Evolutionary conservation across 2,797 vertebrate genomes (phyloP).

Genomic region (Pangasius mekongensis): DNA sequence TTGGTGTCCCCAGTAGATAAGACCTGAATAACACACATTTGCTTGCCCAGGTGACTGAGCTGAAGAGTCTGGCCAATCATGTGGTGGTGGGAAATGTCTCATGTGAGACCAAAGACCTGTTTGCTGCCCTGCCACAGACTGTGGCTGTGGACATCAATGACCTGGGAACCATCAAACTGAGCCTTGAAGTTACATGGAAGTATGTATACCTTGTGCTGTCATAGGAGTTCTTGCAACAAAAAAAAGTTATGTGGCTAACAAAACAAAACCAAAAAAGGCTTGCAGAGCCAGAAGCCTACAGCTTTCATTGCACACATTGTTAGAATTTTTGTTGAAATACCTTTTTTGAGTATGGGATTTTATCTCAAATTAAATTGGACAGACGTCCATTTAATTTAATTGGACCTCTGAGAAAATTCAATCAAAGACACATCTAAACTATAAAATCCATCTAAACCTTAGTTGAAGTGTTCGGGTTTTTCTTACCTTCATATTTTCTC

Average conservation of each 20-base stretch:
- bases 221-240: neutral
- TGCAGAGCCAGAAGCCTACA: neutral
- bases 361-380: neutral
- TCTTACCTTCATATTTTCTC: neutral
- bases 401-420: neutral
- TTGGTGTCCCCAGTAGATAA: neutral
- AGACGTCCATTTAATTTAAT: neutral
- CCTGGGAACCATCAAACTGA: conserved; percentile 95
- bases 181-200: conserved; percentile 96
- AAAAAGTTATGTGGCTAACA: neutral
- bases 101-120: conserved; percentile 95
- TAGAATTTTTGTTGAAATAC: neutral
- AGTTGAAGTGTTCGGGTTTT: neutral
- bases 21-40: conserved; percentile 35
- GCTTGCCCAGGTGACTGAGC: conserved; percentile 85
- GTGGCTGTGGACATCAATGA: conserved; percentile 98
- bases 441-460: neutral
- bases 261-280: neutral
- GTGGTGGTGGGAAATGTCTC: conserved; percentile 93
- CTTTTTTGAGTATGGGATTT: neutral
- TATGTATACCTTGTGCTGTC: conserved; percentile 69
- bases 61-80: conserved; percentile 93
- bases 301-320: neutral
- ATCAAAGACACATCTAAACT: neutral
- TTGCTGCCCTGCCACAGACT: conserved; percentile 88